These are phyloP conservation scores for Arenaria interpres DNA, from an alignment of 2,113 vertebrate species.

Conservation along the genomic window DNA sequence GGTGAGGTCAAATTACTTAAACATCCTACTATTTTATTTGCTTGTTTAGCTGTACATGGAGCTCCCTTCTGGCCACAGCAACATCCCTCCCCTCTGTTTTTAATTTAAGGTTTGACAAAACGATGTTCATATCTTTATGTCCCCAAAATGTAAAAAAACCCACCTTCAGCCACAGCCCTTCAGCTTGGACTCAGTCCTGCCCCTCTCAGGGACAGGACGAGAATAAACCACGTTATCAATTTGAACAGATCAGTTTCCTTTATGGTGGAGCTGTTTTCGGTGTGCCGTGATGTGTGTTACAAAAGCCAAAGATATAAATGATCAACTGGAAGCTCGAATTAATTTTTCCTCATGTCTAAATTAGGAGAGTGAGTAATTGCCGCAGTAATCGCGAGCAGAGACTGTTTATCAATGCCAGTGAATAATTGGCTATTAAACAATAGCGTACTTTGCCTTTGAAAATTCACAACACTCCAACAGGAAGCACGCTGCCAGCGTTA, in stretches of 20 bases:
- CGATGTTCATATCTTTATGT: neutral
- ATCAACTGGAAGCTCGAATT: slow-evolving; percentile 60
- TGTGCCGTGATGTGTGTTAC: neutral
- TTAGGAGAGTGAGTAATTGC: slow-evolving; percentile 63
- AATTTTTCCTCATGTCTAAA: slow-evolving; percentile 67
- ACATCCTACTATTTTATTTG: neutral
- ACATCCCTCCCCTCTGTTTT: neutral
- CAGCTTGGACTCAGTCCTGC: neutral
- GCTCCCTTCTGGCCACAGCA: neutral
- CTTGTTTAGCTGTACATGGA: neutral
- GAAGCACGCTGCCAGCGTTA: slow-evolving; percentile 6
- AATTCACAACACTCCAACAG: slow-evolving; percentile 29
- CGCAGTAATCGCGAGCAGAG: slow-evolving; percentile 40
- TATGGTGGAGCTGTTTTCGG: slow-evolving; percentile 33
- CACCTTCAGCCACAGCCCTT: neutral
- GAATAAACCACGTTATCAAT: slow-evolving; percentile 25
- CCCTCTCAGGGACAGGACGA: neutral
- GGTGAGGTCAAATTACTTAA: neutral
- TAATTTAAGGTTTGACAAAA: neutral
- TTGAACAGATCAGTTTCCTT: slow-evolving; percentile 36
- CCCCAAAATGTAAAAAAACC: neutral
- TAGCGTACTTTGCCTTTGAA: slow-evolving; percentile 64
- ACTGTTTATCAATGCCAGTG: slow-evolving; percentile 66
- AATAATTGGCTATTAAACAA: slow-evolving; percentile 69
- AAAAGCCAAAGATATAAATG: slow-evolving; percentile 55